phyloP scores from a whole-genome alignment of 2,797 vertebrate genomes.

The Tragelaphus oryx region DNA sequence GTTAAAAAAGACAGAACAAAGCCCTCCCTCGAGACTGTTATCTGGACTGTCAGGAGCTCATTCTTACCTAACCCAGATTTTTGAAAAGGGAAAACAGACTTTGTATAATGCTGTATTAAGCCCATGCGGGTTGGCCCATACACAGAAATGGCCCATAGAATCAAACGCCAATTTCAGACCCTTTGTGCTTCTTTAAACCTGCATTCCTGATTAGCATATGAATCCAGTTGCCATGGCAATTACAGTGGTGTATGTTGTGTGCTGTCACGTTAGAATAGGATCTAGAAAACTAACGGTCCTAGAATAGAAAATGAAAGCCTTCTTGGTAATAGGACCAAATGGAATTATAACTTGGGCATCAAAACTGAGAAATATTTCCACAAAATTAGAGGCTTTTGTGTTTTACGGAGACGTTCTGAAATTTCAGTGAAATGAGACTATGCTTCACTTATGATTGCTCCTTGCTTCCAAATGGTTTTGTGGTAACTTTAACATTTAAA shows the following conservation, averaged over 20 bases:
- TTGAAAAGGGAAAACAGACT: not conserved
- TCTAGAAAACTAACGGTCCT: not conserved
- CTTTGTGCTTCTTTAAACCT: not conserved
- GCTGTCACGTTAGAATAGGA: not conserved
- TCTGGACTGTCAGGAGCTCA: not conserved
- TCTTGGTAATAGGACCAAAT: not conserved
- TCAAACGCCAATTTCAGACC: not conserved
- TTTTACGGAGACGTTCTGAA: not conserved
- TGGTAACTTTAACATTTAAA: not conserved
- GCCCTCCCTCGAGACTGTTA: not conserved
- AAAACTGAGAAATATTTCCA: not conserved
- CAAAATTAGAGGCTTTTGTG: not conserved
- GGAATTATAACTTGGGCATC: not conserved
- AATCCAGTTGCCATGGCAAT: constrained; percentile 11
- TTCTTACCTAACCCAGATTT: not conserved
- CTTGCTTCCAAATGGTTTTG: not conserved
- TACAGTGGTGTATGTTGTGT: not conserved
- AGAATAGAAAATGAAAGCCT: not conserved
- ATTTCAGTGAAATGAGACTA: not conserved
- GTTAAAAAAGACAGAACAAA: not conserved
- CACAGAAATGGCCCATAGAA: not conserved
- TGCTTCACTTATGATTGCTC: not conserved
- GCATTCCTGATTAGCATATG: not conserved
- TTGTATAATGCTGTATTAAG: constrained; percentile 8
- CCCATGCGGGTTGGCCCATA: not conserved